Conservation (phyloP, 1,140 invertebrate species). For the Helicoverpa armigera region DNA sequence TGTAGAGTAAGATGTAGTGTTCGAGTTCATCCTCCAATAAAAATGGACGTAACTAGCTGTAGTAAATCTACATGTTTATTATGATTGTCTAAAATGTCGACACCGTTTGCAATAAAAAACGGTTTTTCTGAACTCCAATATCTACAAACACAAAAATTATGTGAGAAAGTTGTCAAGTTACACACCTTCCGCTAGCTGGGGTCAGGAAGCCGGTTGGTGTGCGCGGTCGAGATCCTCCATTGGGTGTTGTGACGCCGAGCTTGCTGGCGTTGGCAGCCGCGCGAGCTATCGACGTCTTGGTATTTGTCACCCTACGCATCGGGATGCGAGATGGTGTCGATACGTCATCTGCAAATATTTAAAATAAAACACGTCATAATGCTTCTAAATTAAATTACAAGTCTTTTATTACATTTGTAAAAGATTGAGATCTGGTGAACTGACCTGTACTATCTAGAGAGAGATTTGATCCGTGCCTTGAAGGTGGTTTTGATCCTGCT, state of each 20-base stretch:
- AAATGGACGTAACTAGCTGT: conserved; percentile 11
- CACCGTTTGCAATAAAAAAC: background rate
- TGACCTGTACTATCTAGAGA: conserved; percentile 95
- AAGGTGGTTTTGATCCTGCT: conserved; percentile 95
- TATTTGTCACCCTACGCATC: conserved; percentile 88
- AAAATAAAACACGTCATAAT: background rate
- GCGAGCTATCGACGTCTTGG: conserved; percentile 84
- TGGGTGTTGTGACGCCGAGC: conserved; percentile 80
- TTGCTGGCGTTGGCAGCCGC: conserved; percentile 86
- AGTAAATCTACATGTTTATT: background rate
- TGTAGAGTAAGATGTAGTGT: background rate
- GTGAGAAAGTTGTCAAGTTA: conserved; percentile 15
- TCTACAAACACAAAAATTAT: conserved; percentile 25
- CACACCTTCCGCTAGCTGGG: conserved; percentile 90
- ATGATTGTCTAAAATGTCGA: background rate
- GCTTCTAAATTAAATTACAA: background rate
- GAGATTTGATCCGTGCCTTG: conserved; percentile 96
- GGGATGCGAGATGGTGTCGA: conserved; percentile 92
- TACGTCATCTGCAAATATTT: conserved; percentile 87
- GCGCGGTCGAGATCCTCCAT: conserved; percentile 89
- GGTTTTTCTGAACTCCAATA: background rate
- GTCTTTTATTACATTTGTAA: background rate
- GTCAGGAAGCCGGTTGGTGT: conserved; percentile 92
- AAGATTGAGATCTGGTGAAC: conserved; percentile 24
- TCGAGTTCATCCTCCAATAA: background rate